Percentiles rank a stretch among this genome's conserved stretches.
phyloP scores from a whole-genome alignment of 2,888 invertebrate species.

The Aricia artaxerxes region DNA sequence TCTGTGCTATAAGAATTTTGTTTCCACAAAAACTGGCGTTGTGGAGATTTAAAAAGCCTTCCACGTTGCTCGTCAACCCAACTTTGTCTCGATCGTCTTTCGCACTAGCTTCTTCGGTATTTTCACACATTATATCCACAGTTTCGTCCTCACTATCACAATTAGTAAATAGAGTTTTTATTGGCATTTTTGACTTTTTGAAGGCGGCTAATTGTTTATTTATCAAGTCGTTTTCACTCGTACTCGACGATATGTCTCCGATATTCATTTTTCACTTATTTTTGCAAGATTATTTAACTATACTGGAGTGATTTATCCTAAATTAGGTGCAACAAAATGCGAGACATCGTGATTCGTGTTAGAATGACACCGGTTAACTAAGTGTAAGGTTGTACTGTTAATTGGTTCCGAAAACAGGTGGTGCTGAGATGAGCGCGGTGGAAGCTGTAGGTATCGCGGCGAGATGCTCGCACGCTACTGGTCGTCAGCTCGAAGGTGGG shows the following conservation, averaged over 20 bases:
- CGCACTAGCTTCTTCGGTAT: conserved; percentile 53
- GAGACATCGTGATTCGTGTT: conserved; percentile 30
- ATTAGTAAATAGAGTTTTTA: conserved; percentile 58
- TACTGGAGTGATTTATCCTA: not conserved
- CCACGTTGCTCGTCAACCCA: conserved; percentile 47
- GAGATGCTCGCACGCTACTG: conserved; percentile 68
- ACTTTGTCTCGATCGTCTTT: conserved; percentile 34
- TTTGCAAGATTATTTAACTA: not conserved
- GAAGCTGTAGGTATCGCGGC: conserved; percentile 69
- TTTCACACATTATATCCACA: conserved; percentile 73
- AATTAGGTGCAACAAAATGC: not conserved
- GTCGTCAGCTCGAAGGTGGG: conserved; percentile 60
- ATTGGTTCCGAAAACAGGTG: conserved; percentile 79
- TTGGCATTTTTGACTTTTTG: conserved; percentile 51
- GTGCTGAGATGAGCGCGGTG: conserved; percentile 54
- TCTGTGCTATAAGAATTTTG: conserved; percentile 52
- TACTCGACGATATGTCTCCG: conserved; percentile 70
- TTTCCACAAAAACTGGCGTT: conserved; percentile 49
- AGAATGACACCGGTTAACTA: conserved; percentile 21
- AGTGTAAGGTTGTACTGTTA: conserved; percentile 45
- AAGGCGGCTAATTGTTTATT: conserved; percentile 40
- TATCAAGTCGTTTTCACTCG: conserved; percentile 61
- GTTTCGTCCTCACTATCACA: conserved; percentile 75
- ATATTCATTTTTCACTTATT: conserved; percentile 53
- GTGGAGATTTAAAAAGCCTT: conserved; percentile 57